Evolutionary conservation across 2,888 invertebrate species (phyloP).

Genomic region (Heliconius aoede): DNA sequence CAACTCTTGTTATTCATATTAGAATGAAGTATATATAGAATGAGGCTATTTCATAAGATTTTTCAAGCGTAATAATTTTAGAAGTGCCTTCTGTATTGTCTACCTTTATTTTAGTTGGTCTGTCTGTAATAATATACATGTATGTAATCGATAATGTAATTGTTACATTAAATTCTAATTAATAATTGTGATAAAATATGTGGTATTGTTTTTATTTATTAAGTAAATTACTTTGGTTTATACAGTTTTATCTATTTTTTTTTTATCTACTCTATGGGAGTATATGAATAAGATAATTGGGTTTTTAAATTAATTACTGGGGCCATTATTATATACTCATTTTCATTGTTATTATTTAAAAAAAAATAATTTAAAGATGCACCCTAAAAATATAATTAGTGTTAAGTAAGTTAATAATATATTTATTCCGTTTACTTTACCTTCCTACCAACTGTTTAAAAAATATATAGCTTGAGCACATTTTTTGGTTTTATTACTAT

Average conservation of each 20-base stretch:
- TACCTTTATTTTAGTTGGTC: constrained; percentile 1
- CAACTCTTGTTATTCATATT: constrained; percentile 11
- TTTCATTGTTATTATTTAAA: not conserved
- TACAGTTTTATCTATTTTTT: not conserved
- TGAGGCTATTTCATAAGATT: too few species aligned
- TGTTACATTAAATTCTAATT: constrained; percentile 29
- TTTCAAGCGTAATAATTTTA: constrained; percentile 20
- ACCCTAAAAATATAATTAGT: not conserved
- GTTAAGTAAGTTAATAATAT: not conserved
- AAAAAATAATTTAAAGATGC: not conserved
- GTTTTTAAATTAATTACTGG: not conserved
- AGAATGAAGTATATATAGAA: not conserved
- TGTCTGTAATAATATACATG: not conserved
- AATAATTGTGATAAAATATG: constrained; percentile 23
- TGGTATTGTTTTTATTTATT: constrained; percentile 10
- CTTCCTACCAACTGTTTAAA: constrained; percentile 39
- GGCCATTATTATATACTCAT: constrained; percentile 6
- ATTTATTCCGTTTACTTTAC: constrained; percentile 30
- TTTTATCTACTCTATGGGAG: not conserved
- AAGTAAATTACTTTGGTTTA: constrained; percentile 1
- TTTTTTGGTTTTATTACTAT: constrained; percentile 14
- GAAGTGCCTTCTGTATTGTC: constrained; percentile 36
- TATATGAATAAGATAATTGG: too few species aligned
- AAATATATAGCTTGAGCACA: constrained; percentile 41
- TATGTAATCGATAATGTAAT: not conserved